A percentile compares a stretch with the other conserved stretches of the same genome.
Conservation (phyloP, 2,888 invertebrate genomes). For the Clitarchus hookeri region DNA sequence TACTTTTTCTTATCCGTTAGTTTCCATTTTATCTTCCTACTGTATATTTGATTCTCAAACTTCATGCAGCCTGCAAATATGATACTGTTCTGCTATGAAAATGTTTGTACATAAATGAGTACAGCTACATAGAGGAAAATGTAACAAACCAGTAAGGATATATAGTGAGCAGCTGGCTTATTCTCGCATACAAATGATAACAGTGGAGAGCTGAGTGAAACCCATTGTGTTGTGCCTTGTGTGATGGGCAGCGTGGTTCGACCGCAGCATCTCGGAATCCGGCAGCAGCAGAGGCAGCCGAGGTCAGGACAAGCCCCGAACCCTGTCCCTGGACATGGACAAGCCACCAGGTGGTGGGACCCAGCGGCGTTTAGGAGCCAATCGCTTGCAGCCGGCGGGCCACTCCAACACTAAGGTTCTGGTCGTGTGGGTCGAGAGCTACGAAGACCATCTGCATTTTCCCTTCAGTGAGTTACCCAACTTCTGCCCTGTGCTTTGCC, state of each 20-base stretch:
- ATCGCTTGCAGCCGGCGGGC: slow-evolving; percentile 62
- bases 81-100: no score
- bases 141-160: no score
- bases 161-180: no score
- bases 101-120: no score
- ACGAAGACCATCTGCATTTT: slow-evolving; percentile 88
- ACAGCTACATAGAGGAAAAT: no score
- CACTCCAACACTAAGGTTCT: slow-evolving; percentile 77
- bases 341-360: slow-evolving; percentile 62
- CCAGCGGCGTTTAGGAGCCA: slow-evolving; percentile 57
- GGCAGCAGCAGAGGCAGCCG: slow-evolving; percentile 27
- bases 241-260: slow-evolving; percentile 33
- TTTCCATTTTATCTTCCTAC: no score
- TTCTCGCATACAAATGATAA: no score
- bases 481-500: no score
- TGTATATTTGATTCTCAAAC: no score
- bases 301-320: slow-evolving; percentile 64
- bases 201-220: no score
- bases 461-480: slow-evolving; percentile 70
- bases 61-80: no score
- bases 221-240: background rate
- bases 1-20: no score
- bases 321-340: slow-evolving; percentile 73
- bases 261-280: slow-evolving; percentile 37
- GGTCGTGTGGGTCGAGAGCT: slow-evolving; percentile 95